These are phyloP conservation scores for Microplitis mediator DNA, from an alignment of 1,140 invertebrate genomes.

Conservation along the genomic window DNA sequence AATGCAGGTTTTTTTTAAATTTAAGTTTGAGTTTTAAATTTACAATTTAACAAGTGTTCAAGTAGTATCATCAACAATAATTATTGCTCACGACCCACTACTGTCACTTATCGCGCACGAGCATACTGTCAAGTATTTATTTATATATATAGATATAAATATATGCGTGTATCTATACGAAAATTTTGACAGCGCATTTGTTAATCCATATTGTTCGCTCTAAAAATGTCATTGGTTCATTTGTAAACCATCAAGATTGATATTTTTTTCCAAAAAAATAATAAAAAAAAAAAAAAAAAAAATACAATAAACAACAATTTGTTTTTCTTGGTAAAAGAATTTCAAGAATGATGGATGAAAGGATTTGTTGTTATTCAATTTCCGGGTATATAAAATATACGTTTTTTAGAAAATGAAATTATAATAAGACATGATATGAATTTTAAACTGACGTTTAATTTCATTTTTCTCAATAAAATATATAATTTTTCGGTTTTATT, in stretches of 20 bases:
- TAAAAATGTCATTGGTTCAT: neutral
- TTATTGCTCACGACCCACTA: neutral
- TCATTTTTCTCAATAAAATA: too few species aligned
- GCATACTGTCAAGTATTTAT: neutral
- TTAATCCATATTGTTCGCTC: neutral
- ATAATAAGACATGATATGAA: neutral
- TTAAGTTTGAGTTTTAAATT: neutral
- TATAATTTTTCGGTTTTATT: too few species aligned
- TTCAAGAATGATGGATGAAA: too few species aligned
- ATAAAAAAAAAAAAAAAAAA: too few species aligned
- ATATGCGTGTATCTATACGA: neutral
- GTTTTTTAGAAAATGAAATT: too few species aligned
- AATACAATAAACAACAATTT: too few species aligned
- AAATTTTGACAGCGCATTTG: neutral
- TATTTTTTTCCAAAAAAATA: too few species aligned
- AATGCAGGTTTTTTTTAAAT: too few species aligned
- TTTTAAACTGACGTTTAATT: constrained; percentile 1
- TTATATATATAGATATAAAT: neutral
- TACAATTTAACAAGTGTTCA: neutral
- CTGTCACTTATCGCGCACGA: neutral
- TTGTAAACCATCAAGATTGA: neutral
- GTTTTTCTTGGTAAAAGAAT: too few species aligned
- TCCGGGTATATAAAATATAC: too few species aligned
- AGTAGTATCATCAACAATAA: neutral
- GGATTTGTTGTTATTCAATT: too few species aligned